Base-by-base conservation (phyloP, 2,888 invertebrate species). In the Dendrolimus houi region DNA sequence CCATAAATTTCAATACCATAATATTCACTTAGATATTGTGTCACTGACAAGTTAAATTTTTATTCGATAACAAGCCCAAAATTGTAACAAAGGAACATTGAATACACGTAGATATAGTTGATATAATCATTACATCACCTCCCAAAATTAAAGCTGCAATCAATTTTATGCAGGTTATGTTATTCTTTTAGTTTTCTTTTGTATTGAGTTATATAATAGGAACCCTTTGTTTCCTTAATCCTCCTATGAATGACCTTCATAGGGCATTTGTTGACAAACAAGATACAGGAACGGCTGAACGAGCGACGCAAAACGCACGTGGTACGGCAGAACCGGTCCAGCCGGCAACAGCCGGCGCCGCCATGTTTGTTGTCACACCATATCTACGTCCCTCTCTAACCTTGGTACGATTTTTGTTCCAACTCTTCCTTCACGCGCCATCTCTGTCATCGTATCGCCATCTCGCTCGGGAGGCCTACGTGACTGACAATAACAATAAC, bases 321-420 rank as follows among this genome's bases (percentile, higher is more conserved):
- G 90, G 88, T 85, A 71, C 72, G 69, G 69, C 69, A 73, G 64
- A 81, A 86, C 86, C 88, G 81, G 87, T 83, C 81, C 78, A 72
- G 81, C 86, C 86, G 85, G 86, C 85, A 79, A 78, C 29, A 29
- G 29, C 85, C 87, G 87, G 85, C 83, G 71, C 74, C 82, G 87
- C 89, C 89, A 89, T 89, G 68, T 87, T 89, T 87, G 83, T 87
- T 89, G 82, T 90, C 88, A 89, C 88, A 88, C 88, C 85, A 89
- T 75, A 67, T 65, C 65, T 68, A 77, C 61, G 59, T 85, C 87
- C 67, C 70, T 52, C 75, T 85, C 77, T 68, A 64, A 63, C 81
- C 62, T 66, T 64, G 60, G 57, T 61, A 64, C 66, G 61, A 60
- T 58, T 72, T 73, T 70, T 68, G 57, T 61, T 63, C 66, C 61